Conservation (phyloP, 2,888 invertebrate species). For the Thera britannica region DNA sequence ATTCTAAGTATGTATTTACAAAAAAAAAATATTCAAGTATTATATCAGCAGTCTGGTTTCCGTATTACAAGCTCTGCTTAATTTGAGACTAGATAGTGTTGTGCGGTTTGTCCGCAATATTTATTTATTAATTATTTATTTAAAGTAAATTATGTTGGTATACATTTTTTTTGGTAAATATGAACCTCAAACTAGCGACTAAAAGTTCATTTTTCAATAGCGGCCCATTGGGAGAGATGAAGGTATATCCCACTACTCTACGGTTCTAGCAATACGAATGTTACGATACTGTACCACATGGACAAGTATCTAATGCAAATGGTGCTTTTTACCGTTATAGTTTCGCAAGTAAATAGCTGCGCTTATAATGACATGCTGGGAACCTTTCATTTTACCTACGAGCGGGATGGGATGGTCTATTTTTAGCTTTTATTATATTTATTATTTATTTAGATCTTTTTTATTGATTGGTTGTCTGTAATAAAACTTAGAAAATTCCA, state of each 20-base stretch:
- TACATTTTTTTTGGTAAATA: neutral
- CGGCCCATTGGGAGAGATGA: constrained; percentile 42
- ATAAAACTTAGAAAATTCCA: constrained; percentile 6
- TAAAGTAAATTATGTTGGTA: too few species aligned
- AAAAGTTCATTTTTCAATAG: constrained; percentile 10
- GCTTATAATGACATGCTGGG: constrained; percentile 66
- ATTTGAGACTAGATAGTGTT: too few species aligned
- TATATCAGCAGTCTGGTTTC: too few species aligned
- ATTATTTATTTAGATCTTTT: too few species aligned
- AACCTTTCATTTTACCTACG: constrained; percentile 55
- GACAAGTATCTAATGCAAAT: constrained; percentile 64
- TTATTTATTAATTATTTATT: too few species aligned
- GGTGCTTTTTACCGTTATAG: constrained; percentile 76
- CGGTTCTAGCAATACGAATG: constrained; percentile 50
- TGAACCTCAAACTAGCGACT: neutral
- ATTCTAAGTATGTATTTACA: too few species aligned
- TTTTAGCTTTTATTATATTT: constrained; percentile 34
- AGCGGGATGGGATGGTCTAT: constrained; percentile 60
- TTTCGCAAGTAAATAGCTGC: constrained; percentile 71
- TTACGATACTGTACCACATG: constrained; percentile 57
- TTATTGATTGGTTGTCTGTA: too few species aligned
- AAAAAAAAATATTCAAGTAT: too few species aligned
- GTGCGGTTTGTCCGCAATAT: too few species aligned
- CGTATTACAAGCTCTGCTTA: too few species aligned
- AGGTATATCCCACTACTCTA: constrained; percentile 30